A percentile compares a stretch with the other conserved stretches of the same genome.
phyloP scores from a whole-genome alignment of 2,888 invertebrate species.

The Bombylius discolor region DNA sequence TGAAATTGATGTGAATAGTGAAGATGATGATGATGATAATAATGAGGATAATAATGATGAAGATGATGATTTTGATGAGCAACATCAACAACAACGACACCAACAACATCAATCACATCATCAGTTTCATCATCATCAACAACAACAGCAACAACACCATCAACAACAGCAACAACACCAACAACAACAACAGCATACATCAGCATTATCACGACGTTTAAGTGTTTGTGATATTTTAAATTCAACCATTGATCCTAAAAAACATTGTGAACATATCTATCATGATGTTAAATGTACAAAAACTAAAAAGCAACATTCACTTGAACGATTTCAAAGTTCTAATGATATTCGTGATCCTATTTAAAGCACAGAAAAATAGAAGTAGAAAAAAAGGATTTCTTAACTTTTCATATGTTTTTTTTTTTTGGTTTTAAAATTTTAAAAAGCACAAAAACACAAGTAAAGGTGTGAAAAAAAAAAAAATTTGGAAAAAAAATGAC shows the following conservation, averaged over 20 bases:
- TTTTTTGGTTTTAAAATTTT: too few species aligned
- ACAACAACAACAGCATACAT: not conserved
- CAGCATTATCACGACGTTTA: not conserved
- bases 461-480: too few species aligned
- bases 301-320: slow-evolving; percentile 22
- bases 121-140: slow-evolving; percentile 6
- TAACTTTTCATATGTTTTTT: too few species aligned
- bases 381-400: too few species aligned
- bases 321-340: slow-evolving; percentile 11
- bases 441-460: too few species aligned
- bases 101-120: slow-evolving; percentile 11
- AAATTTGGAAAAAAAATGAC: too few species aligned
- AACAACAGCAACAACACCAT: slow-evolving; percentile 10
- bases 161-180: slow-evolving; percentile 11
- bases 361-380: too few species aligned
- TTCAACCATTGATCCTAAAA: slow-evolving; percentile 32
- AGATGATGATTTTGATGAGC: slow-evolving; percentile 8
- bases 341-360: not conserved
- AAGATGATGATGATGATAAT: slow-evolving; percentile 11
- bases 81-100: slow-evolving; percentile 11
- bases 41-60: not conserved
- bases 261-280: slow-evolving; percentile 33
- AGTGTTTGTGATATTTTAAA: not conserved
- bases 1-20: too few species aligned
- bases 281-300: slow-evolving; percentile 36